These are phyloP conservation scores for Lamellibrachia columna DNA, from an alignment of 2,888 invertebrate species.

Conservation along the genomic window DNA sequence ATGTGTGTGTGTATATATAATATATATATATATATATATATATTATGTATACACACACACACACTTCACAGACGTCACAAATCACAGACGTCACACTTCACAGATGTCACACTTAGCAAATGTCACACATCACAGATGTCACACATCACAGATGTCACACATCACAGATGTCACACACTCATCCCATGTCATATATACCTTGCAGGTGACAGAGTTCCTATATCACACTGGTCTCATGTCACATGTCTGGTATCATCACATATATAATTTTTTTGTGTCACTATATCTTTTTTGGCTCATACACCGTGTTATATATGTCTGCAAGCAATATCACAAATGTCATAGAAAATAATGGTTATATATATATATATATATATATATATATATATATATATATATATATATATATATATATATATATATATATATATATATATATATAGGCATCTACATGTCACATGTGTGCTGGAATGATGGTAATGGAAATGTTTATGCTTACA, in stretches of 20 bases:
- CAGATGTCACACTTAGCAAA: not conserved
- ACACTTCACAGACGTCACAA: too few relatives aligned
- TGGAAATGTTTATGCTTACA: not conserved
- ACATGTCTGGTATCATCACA: not conserved
- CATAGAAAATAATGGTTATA: too few relatives aligned
- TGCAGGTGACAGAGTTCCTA: not conserved
- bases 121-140: not conserved
- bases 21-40: too few relatives aligned
- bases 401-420: too few relatives aligned
- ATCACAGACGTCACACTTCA: not conserved
- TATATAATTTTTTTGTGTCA: not conserved
- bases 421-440: too few relatives aligned
- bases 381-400: too few relatives aligned
- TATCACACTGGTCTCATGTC: not conserved
- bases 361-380: too few relatives aligned
- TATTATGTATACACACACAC: too few relatives aligned
- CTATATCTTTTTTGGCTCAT: not conserved
- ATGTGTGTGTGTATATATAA: too few relatives aligned
- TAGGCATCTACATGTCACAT: not conserved
- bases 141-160: not conserved
- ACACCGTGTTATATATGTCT: not conserved
- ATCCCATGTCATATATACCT: too few relatives aligned
- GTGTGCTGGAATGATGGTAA: not conserved
- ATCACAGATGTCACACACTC: too few relatives aligned
- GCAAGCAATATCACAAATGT: not conserved